These are phyloP conservation scores for Ctenoplectra terminalis DNA, from an alignment of 1,140 invertebrate genomes.

Conservation along the genomic window DNA sequence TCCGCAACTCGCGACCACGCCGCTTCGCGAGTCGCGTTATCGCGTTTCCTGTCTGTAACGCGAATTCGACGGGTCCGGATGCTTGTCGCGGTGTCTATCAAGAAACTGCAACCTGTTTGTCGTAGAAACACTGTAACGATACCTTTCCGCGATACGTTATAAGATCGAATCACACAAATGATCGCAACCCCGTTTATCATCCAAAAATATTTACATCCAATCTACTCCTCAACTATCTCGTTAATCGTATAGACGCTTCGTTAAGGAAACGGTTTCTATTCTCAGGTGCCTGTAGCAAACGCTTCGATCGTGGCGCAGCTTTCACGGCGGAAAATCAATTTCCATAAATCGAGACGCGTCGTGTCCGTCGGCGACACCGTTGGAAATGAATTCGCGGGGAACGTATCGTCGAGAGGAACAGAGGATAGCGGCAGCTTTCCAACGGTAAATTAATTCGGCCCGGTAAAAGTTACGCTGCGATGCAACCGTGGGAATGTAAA, in stretches of 20 bases:
- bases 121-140: not conserved
- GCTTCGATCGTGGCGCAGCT: not conserved
- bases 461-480: conserved; percentile 13
- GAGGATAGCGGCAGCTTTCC: not conserved
- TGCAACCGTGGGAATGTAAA: conserved; percentile 50
- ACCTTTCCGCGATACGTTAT: too few species aligned
- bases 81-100: too few species aligned
- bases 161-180: too few species aligned
- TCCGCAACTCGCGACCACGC: not conserved
- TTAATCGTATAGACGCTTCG: too few species aligned
- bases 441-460: conserved; percentile 27
- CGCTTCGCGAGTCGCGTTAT: conserved; percentile 7
- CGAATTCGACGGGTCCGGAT: conserved; percentile 1
- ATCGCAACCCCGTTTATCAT: too few species aligned
- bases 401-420: too few species aligned
- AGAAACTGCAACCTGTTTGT: not conserved
- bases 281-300: too few species aligned
- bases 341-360: conserved; percentile 22
- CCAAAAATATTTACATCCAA: too few species aligned
- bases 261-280: too few species aligned
- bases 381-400: conserved; percentile 18
- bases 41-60: not conserved
- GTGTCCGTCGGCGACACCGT: too few species aligned
- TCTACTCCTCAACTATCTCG: too few species aligned
- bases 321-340: conserved; percentile 18